Evolutionary conservation across 2,113 vertebrate genomes (phyloP), one percentile per base, ranked within the genome.

Genomic region (Nyctereutes procyonoides): DNA sequence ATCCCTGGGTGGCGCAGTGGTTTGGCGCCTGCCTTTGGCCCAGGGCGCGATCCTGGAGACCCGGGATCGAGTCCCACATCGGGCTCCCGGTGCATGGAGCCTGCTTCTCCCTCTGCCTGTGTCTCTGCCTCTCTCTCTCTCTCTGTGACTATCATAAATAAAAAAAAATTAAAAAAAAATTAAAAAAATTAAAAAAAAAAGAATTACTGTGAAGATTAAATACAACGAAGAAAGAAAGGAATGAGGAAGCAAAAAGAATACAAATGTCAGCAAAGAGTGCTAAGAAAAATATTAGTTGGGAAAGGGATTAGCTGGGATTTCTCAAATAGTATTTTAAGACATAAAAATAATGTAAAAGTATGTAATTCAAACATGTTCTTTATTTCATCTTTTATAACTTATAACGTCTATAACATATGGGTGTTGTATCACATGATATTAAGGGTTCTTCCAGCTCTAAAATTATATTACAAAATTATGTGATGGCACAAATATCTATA

Each of bases 161-260:
- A n/a, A n/a, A n/a, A n/a, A n/a, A n/a, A n/a, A n/a, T n/a, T n/a
- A n/a, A n/a, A n/a, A n/a, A n/a, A n/a, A n/a, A n/a, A n/a, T n/a
- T n/a, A n/a, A n/a, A n/a, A n/a, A n/a, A n/a, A n/a, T n/a, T n/a
- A n/a, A n/a, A n/a, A n/a, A n/a, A n/a, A n/a, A n/a, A n/a, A 86
- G 58, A 89, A 95, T 58, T 90, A 96, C 26, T 77, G 2, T 84
- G 38, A 90, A 6, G 73, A 96, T 90, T 82, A 94, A 93, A 69
- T 56, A 91, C 24, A 48, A 92, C 16, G 10, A 71, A 88, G 20
- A 51, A 82, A 30, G 67, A 51, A 82, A 30, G 67, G 14, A 32
- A 91, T 43, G 56, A 93, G 43, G 58, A 80, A 73, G 24, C 73
- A 93, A 88, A 63, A 67, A n/a, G 17, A 74, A 79, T 88, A 79